These are phyloP conservation scores for Drosophila barbarae DNA, from an alignment of 2,888 invertebrate species.

Conservation along the genomic window DNA sequence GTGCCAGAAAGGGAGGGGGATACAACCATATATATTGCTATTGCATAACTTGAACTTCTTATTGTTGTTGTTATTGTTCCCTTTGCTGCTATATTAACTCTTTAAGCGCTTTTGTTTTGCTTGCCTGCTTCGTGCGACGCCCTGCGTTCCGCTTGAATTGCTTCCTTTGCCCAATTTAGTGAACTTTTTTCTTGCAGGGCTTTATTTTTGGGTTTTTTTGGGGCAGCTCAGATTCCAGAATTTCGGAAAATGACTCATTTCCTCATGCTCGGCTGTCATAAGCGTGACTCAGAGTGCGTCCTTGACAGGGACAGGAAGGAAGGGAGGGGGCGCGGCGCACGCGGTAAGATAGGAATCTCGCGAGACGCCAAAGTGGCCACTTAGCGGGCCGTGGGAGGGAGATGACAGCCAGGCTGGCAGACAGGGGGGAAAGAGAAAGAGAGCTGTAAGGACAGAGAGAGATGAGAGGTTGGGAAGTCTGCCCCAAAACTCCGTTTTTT, in stretches of 20 bases:
- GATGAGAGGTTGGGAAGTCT: not conserved
- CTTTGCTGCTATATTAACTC: slow-evolving; percentile 5
- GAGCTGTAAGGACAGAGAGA: not conserved
- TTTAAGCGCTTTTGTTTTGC: slow-evolving; percentile 21
- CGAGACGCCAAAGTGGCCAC: slow-evolving; percentile 51
- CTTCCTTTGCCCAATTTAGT: slow-evolving; percentile 6
- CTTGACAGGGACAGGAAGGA: slow-evolving; percentile 11
- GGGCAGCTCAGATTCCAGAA: slow-evolving; percentile 6
- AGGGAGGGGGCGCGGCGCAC: too few relatives aligned
- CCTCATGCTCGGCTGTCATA: slow-evolving; percentile 11
- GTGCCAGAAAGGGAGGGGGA: not conserved
- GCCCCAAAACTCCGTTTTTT: slow-evolving; percentile 17
- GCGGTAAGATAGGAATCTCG: slow-evolving; percentile 58
- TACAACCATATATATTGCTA: not conserved
- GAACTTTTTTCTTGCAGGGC: not conserved
- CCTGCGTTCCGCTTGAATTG: slow-evolving; percentile 14
- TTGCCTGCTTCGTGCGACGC: slow-evolving; percentile 12
- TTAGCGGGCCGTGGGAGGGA: slow-evolving; percentile 22
- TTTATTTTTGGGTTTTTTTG: slow-evolving; percentile 1
- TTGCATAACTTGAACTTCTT: slow-evolving; percentile 18
- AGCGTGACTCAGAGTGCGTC: slow-evolving; percentile 55
- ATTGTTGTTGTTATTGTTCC: too few relatives aligned
- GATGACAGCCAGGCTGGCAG: not conserved
- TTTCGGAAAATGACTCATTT: slow-evolving; percentile 50
- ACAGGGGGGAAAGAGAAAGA: not conserved